Percentiles rank a stretch among this genome's conserved stretches.
Evolutionary conservation across 2,113 vertebrate genomes (phyloP).

Genomic region (Loxodonta africana): DNA sequence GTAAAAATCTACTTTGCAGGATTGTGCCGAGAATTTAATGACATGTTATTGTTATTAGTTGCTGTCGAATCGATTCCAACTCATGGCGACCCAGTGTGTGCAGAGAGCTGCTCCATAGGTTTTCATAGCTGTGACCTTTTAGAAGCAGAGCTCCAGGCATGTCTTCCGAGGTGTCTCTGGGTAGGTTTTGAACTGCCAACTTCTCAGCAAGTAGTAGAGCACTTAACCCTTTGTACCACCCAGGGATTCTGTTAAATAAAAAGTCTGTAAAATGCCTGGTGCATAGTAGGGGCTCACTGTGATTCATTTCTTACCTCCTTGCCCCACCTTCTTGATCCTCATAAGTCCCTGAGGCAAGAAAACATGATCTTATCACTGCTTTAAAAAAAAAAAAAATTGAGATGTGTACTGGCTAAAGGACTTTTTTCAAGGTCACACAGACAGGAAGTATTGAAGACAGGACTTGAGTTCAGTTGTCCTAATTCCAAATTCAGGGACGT

Average conservation of each 20-base stretch:
- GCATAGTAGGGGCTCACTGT: neutral
- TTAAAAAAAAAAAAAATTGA: too few relatives aligned
- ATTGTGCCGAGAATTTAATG: neutral
- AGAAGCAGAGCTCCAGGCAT: neutral
- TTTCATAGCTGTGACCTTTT: neutral
- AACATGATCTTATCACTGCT: constrained; percentile 66
- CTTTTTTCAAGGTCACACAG: constrained; percentile 65
- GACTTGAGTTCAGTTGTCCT: constrained; percentile 45
- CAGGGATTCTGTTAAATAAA: neutral
- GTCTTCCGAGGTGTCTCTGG: neutral
- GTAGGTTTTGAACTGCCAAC: neutral
- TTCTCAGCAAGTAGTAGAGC: neutral
- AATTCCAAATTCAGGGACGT: constrained; percentile 52
- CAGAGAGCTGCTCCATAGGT: neutral
- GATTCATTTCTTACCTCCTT: constrained; percentile 45
- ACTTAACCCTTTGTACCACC: neutral
- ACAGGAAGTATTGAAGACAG: constrained; percentile 67
- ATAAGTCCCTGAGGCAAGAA: constrained; percentile 55
- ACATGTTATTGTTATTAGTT: neutral
- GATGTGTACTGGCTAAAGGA: neutral
- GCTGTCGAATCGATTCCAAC: neutral
- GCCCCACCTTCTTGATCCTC: neutral
- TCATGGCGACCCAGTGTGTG: neutral
- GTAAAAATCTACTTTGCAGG: neutral
- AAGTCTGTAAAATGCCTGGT: neutral